Conservation (phyloP, 2,113 vertebrate genomes). For the Fulica atra region DNA sequence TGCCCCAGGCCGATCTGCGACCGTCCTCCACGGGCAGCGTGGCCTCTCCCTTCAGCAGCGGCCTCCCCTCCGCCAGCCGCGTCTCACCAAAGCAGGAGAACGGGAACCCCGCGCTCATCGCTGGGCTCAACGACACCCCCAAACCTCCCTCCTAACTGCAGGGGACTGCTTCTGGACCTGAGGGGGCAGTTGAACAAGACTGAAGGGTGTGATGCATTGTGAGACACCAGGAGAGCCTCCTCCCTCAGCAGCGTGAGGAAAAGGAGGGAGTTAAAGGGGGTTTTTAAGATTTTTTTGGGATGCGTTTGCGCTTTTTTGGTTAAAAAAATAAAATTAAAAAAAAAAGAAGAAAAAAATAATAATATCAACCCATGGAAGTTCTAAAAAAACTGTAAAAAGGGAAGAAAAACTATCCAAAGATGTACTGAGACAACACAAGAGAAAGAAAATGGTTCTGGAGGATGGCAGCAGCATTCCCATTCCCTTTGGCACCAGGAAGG, state of each 20-base stretch:
- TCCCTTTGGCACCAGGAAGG: neutral
- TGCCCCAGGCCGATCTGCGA: slow-evolving; percentile 72
- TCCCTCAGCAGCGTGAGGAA: neutral
- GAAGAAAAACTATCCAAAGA: slow-evolving; percentile 54
- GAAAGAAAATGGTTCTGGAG: neutral
- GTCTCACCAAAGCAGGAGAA: slow-evolving; percentile 91
- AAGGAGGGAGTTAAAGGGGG: neutral
- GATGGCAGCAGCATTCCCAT: neutral
- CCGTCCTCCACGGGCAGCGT: slow-evolving; percentile 82
- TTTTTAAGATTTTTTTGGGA: neutral
- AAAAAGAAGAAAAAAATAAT: neutral
- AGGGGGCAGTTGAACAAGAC: neutral
- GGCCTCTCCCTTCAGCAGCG: slow-evolving; percentile 80
- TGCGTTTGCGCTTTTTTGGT: neutral
- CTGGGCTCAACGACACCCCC: slow-evolving; percentile 73
- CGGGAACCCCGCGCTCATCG: slow-evolving; percentile 68
- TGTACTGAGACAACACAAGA: neutral
- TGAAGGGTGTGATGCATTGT: neutral
- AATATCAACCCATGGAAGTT: neutral
- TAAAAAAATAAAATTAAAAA: too few relatives aligned
- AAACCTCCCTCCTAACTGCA: slow-evolving; percentile 83
- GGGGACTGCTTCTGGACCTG: neutral
- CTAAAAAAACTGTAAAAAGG: neutral
- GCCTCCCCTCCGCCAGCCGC: slow-evolving; percentile 70
- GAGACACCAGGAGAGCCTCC: neutral